Conservation (phyloP, 2,797 vertebrate species). For the Limosa lapponica region DNA sequence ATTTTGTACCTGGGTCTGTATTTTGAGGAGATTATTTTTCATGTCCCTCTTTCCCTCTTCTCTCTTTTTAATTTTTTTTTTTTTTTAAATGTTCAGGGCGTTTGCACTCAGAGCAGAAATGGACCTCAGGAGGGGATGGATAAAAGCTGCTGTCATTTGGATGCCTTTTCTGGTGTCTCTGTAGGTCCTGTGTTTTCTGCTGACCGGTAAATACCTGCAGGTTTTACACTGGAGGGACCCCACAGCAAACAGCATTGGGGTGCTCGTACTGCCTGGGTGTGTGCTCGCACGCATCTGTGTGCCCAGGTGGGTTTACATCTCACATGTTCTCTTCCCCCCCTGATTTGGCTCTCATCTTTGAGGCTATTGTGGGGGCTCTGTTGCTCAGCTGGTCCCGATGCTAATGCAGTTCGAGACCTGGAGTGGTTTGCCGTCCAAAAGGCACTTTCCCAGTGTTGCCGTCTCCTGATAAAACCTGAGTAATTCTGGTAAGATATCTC, state of each 20-base stretch:
- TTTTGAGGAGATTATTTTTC: slow-evolving; percentile 50
- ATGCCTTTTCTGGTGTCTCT: not conserved
- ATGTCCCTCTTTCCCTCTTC: slow-evolving; percentile 49
- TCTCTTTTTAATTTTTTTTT: not conserved
- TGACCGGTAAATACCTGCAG: not conserved
- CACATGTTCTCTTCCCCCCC: not conserved
- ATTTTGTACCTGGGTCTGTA: slow-evolving; percentile 67
- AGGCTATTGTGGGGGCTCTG: slow-evolving; percentile 29
- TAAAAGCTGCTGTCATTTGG: slow-evolving; percentile 36
- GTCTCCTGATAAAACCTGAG: slow-evolving; percentile 73
- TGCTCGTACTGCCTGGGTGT: not conserved
- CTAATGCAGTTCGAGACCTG: slow-evolving; percentile 68
- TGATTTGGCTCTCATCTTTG: slow-evolving; percentile 26
- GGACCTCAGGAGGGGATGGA: slow-evolving; percentile 30
- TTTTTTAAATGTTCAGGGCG: not conserved
- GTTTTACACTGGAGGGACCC: not conserved
- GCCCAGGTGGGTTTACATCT: slow-evolving; percentile 2
- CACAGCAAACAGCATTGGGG: not conserved
- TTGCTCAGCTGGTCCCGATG: slow-evolving; percentile 48
- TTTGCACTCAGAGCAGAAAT: slow-evolving; percentile 66
- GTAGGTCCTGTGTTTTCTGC: not conserved
- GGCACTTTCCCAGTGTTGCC: slow-evolving; percentile 73
- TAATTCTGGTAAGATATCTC: slow-evolving; percentile 79
- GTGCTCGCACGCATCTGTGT: not conserved
- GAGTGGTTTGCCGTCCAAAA: slow-evolving; percentile 66